phyloP scores from a whole-genome alignment of 2,797 vertebrate species.

The Clarias pachynema region DNA sequence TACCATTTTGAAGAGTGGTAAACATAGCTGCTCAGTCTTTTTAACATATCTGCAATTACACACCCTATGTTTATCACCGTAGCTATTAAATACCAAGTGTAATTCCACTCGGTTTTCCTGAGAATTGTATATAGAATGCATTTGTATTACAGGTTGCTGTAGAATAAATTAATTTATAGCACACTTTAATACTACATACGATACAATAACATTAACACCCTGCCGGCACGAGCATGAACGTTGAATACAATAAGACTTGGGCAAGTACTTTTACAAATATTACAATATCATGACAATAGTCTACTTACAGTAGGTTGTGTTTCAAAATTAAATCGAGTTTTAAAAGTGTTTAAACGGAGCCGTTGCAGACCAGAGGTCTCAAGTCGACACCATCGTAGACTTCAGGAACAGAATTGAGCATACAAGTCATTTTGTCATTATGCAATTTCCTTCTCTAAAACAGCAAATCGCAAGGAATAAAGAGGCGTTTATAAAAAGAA shows the following conservation, averaged over 20 bases:
- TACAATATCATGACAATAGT: no score
- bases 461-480: background rate
- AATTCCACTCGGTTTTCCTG: conserved; percentile 77
- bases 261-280: background rate
- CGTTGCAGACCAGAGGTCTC: background rate
- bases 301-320: background rate
- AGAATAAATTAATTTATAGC: conserved; percentile 79
- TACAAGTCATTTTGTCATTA: background rate
- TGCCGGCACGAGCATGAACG: conserved; percentile 40
- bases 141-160: conserved; percentile 72
- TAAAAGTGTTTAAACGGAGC: background rate
- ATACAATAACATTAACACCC: conserved; percentile 61
- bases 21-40: conserved; percentile 58
- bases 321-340: background rate
- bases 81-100: conserved; percentile 27
- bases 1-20: conserved; percentile 50
- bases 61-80: background rate
- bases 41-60: background rate
- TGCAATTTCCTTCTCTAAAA: conserved; percentile 3
- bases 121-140: conserved; percentile 88
- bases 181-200: conserved; percentile 61
- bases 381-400: background rate
- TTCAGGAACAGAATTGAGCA: background rate
- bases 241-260: conserved; percentile 13
- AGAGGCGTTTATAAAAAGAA: background rate